phyloP scores from a whole-genome alignment of 2,113 vertebrate genomes.

The Muntiacus reevesi region DNA sequence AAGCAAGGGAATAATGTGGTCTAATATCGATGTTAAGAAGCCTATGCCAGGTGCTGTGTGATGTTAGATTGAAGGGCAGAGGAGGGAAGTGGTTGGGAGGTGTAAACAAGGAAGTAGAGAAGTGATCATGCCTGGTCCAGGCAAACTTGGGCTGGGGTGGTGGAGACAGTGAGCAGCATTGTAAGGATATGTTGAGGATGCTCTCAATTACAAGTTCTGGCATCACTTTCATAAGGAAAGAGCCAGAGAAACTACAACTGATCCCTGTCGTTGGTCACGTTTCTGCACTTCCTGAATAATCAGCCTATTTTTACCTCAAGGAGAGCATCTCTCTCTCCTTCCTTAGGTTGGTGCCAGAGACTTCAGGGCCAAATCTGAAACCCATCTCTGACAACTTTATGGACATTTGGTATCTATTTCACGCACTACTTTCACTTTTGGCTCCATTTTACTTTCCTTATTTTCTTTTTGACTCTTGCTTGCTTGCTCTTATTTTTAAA shows the following conservation, averaged over 20 bases:
- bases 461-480: background rate
- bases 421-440: background rate
- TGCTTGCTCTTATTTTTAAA: background rate
- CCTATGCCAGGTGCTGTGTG: background rate
- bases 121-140: rapidly evolving
- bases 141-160: background rate
- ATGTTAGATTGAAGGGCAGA: background rate
- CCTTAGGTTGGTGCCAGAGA: background rate
- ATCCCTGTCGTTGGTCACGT: background rate
- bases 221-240: background rate
- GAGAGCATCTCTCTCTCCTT: background rate
- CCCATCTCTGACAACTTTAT: background rate
- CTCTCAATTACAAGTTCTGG: background rate
- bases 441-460: background rate
- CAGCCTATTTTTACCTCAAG: background rate
- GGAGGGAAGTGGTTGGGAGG: background rate
- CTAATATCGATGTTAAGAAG: background rate
- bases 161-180: background rate
- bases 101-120: background rate
- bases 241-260: background rate
- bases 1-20: background rate
- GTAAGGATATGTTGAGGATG: background rate
- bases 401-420: background rate
- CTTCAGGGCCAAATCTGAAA: background rate
- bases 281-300: background rate